Percentiles rank a stretch among this genome's conserved stretches.
These are phyloP conservation scores for Myotis planiceps DNA, from an alignment of 2,797 vertebrate species.

Conservation along the genomic window DNA sequence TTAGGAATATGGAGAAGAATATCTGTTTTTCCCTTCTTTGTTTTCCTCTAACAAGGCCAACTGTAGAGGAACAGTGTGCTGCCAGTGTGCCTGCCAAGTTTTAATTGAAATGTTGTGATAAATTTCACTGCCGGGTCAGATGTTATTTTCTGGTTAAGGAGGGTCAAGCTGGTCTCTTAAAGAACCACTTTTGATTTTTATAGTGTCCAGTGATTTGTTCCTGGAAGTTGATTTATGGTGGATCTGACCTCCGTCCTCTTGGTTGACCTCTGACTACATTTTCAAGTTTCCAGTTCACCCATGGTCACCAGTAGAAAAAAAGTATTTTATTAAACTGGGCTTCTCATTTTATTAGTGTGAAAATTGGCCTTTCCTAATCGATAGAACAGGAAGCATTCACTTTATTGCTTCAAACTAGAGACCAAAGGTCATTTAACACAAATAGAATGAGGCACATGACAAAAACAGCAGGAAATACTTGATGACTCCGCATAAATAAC, in stretches of 20 bases:
- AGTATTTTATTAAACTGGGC: slow-evolving; percentile 88
- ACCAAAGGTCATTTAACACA: slow-evolving; percentile 85
- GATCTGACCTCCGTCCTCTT: slow-evolving; percentile 85
- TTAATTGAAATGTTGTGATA: slow-evolving; percentile 94
- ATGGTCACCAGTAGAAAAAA: slow-evolving; percentile 81
- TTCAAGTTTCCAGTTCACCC: slow-evolving; percentile 84
- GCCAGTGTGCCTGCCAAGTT: slow-evolving; percentile 85
- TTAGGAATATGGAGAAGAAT: not conserved
- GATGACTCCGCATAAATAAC: slow-evolving; percentile 73
- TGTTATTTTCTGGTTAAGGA: slow-evolving; percentile 89
- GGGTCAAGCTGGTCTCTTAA: slow-evolving; percentile 88
- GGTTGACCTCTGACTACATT: slow-evolving; percentile 84
- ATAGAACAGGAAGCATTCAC: slow-evolving; percentile 87
- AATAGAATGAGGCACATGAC: slow-evolving; percentile 79
- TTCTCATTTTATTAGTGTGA: slow-evolving; percentile 90
- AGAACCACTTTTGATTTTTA: slow-evolving; percentile 89
- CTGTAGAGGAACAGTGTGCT: slow-evolving; percentile 74
- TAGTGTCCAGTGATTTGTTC: slow-evolving; percentile 89
- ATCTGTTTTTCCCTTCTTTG: not conserved
- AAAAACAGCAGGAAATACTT: slow-evolving; percentile 80
- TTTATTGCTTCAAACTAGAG: slow-evolving; percentile 85
- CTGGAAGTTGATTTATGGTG: slow-evolving; percentile 88
- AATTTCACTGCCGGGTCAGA: slow-evolving; percentile 91
- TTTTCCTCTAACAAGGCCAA: slow-evolving; percentile 87
- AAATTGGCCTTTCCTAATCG: slow-evolving; percentile 86